Base-by-base conservation (phyloP, 2,888 invertebrate genomes). In the Rhingia campestris region DNA sequence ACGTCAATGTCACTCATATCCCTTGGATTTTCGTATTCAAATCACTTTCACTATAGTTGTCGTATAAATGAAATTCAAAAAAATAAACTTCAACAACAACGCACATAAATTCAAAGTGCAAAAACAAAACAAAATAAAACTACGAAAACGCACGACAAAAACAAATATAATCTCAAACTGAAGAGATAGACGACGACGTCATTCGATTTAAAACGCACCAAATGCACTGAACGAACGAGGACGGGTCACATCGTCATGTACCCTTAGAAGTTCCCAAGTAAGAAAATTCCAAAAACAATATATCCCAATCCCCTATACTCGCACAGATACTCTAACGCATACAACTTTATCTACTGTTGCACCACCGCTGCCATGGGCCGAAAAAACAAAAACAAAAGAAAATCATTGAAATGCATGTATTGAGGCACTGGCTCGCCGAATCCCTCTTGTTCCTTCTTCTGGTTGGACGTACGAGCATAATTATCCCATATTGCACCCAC, bases 201-300 rank as follows among this genome's bases (percentile, higher is more conserved):
- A 85, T 85, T 85, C 85, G 81, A 63, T 66, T 85, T 32, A 85
- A 85, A 81, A 85, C 85, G 80, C 85, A 80, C 75, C 59, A 67
- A 81, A 80, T 85, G 85, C 72, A 85, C 85, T 85, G 76, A 85
- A 66, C 81, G 54, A 81, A 61, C 72, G 81, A 81, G 67, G 67
- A 75, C 80, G 85, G 76, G 81, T 76, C 85, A 81, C 54, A 81
- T 58, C 72, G 70, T 66, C 72, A 86, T 88, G 89, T 90, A 91
- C 90, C 90, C 89, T 89, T 88, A 88, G 89, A 89, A 88, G 89
- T 90, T 89, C 89, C 89, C 88, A 89, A 89, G 89, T 89, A 89
- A 90, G 90, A 90, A 91, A 91, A 89, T 88, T 89, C 88, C 88
- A 88, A 90, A 89, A 86, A 90, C 77, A 79, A 79, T 72, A 82